Percentiles rank a stretch among this genome's conserved stretches.
These are phyloP conservation scores for Aphidius ervi DNA, from an alignment of 1,140 invertebrate genomes.

Conservation along the genomic window DNA sequence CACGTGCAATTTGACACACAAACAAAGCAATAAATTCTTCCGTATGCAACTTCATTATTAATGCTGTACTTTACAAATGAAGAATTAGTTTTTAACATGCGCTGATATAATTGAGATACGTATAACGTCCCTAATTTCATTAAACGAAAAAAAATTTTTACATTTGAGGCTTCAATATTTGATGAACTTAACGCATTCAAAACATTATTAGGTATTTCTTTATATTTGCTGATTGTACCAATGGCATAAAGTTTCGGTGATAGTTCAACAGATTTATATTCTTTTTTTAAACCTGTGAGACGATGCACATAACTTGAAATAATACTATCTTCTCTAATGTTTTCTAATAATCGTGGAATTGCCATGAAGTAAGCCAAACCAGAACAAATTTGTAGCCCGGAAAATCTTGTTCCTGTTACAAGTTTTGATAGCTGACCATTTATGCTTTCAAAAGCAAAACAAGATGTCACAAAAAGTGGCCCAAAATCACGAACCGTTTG, in stretches of 20 bases:
- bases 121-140: background rate
- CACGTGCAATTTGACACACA: background rate
- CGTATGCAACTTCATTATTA: background rate
- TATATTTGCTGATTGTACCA: background rate
- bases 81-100: background rate
- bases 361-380: slow-evolving; percentile 1
- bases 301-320: background rate
- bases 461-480: slow-evolving; percentile 20
- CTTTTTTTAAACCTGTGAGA: background rate
- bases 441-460: slow-evolving; percentile 22
- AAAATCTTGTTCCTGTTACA: background rate
- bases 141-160: background rate
- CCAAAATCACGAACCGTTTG: slow-evolving; percentile 12
- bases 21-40: background rate
- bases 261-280: background rate
- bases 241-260: background rate
- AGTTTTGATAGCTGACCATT: slow-evolving; percentile 14
- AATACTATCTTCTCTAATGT: background rate
- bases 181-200: background rate
- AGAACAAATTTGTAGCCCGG: background rate
- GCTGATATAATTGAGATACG: background rate
- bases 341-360: background rate
- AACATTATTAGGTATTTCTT: background rate
- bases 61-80: background rate
- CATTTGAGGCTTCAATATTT: background rate